These are phyloP conservation scores for Hedychridium roseum DNA, from an alignment of 2,888 invertebrate species.

Conservation along the genomic window DNA sequence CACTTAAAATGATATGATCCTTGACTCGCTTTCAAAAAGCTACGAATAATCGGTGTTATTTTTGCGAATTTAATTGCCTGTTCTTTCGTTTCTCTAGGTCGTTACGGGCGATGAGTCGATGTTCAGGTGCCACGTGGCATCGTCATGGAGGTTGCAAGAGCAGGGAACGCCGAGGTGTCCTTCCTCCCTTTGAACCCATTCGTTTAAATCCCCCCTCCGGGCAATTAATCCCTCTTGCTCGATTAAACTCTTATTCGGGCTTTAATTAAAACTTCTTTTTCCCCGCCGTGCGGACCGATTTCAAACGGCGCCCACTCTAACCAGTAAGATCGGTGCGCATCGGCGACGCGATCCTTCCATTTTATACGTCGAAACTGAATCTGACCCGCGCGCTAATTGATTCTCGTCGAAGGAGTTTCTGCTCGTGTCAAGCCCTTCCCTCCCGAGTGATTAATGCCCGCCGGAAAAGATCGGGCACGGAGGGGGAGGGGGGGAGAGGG, in stretches of 20 bases:
- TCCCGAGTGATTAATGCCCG: too few species aligned
- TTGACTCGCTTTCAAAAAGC: too few species aligned
- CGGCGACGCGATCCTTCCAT: slow-evolving; percentile 20
- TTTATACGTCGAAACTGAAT: slow-evolving; percentile 31
- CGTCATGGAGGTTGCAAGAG: too few species aligned
- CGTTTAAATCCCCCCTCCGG: slow-evolving; percentile 41
- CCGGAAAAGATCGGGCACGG: not conserved
- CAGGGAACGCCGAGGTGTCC: not conserved
- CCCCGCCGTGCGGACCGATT: slow-evolving; percentile 27
- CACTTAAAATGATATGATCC: too few species aligned
- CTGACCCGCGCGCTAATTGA: slow-evolving; percentile 33
- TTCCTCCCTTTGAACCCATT: slow-evolving; percentile 24
- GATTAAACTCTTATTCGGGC: slow-evolving; percentile 56
- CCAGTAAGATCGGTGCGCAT: slow-evolving; percentile 28
- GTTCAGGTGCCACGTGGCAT: too few species aligned
- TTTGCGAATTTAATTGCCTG: too few species aligned
- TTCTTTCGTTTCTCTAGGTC: too few species aligned
- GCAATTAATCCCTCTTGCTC: slow-evolving; percentile 57
- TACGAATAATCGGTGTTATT: too few species aligned
- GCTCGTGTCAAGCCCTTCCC: too few species aligned
- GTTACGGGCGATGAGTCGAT: too few species aligned
- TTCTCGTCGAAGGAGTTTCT: slow-evolving; percentile 30
- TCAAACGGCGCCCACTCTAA: slow-evolving; percentile 29
- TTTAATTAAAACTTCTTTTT: slow-evolving; percentile 57
- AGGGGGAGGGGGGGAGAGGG: not conserved